Evolutionary conservation across 2,797 vertebrate species (phyloP).

Genomic region (Notolabrus celidotus): DNA sequence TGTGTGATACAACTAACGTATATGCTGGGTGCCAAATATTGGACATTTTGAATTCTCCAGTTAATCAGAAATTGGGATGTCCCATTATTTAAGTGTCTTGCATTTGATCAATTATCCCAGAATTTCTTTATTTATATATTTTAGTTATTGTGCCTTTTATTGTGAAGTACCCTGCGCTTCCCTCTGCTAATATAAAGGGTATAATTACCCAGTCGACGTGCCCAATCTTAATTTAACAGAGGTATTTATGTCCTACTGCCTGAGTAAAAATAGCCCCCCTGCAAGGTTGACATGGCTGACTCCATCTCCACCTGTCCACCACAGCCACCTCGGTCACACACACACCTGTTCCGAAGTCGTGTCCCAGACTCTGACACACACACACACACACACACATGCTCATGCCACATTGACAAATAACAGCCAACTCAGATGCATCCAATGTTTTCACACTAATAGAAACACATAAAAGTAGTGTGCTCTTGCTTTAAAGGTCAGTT

Average conservation of each 20-base stretch:
- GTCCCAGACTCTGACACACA: slow-evolving; percentile 11
- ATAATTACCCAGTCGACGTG: neutral
- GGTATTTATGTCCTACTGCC: slow-evolving; percentile 43
- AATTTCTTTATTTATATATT: too few relatives aligned
- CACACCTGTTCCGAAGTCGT: slow-evolving; percentile 58
- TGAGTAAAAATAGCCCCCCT: slow-evolving; percentile 52
- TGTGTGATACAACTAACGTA: too few relatives aligned
- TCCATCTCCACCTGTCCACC: slow-evolving; percentile 45
- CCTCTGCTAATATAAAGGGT: neutral
- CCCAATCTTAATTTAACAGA: slow-evolving; percentile 19
- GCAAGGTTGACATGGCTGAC: slow-evolving; percentile 45
- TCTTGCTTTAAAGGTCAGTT: slow-evolving; percentile 31
- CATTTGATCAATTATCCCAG: too few relatives aligned
- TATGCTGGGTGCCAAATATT: too few relatives aligned
- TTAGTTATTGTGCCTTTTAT: too few relatives aligned
- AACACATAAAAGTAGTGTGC: slow-evolving; percentile 40
- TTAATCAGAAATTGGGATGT: too few relatives aligned
- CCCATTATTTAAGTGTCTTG: too few relatives aligned
- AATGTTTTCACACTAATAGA: slow-evolving; percentile 33
- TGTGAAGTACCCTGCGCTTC: too few relatives aligned
- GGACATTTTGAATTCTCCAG: too few relatives aligned
- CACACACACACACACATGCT: slow-evolving; percentile 15
- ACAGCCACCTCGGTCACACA: slow-evolving; percentile 53
- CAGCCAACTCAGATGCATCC: slow-evolving; percentile 11
- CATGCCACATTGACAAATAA: slow-evolving; percentile 35